Conservation (phyloP, 2,113 vertebrate genomes). For the Alces alces region DNA sequence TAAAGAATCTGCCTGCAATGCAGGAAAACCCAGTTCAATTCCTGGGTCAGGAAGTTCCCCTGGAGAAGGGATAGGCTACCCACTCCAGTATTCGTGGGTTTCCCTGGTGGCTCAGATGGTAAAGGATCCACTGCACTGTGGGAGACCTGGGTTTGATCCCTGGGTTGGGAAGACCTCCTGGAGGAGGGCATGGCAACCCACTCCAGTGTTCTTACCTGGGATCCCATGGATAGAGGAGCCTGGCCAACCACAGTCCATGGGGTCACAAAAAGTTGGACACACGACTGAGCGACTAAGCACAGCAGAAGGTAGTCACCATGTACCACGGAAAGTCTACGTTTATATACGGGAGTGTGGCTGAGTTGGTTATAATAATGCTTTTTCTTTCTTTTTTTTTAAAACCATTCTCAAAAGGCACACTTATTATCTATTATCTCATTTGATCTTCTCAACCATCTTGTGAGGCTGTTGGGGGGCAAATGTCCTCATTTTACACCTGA, state of each 20-base stretch:
- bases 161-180: background rate
- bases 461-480: background rate
- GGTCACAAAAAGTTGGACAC: background rate
- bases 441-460: constrained; percentile 21
- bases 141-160: background rate
- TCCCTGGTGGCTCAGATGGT: background rate
- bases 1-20: background rate
- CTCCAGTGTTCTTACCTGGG: background rate
- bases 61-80: background rate
- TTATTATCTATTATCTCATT: constrained; percentile 49
- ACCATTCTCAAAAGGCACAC: constrained; percentile 31
- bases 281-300: background rate
- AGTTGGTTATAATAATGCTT: background rate
- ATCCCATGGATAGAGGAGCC: background rate
- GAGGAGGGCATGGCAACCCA: background rate
- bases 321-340: background rate
- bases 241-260: background rate
- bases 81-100: background rate
- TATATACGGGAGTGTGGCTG: background rate
- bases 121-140: background rate
- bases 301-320: background rate
- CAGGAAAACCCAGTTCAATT: background rate
- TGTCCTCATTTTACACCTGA: background rate
- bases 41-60: background rate
- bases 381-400: constrained; percentile 11